Base-by-base conservation (phyloP, 2,113 vertebrate genomes). In the Diadophis punctatus region DNA sequence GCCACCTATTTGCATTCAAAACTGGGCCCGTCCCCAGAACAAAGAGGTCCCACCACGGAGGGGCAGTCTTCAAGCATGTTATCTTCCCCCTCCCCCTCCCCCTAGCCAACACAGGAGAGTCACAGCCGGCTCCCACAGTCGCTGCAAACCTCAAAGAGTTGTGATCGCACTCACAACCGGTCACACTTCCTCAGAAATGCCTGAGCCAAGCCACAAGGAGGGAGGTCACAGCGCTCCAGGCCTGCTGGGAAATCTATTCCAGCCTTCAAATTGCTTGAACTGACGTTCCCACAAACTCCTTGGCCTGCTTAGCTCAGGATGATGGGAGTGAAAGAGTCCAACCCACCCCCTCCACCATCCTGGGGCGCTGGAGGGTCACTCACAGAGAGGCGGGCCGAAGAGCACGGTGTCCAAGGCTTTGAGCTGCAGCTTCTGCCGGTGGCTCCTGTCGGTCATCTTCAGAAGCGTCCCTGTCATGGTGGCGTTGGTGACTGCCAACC, bases 321-420 rank as follows among this genome's bases (percentile, higher is more conserved):
- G 30, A 16, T 2, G 30, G 30, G 63, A 16, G 30, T 27, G 23
- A 27, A n/a, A n/a, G 0, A 60, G 56, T 27, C 56, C 60, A 3
- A 3, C 0, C 8, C 56, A 0, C 30, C n/a, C 68, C n/a, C 12
- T 0, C 63, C 22, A 12, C 1, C 46, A 48, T 9, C 49, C 49
- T n/a, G 27, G 60, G 27, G n/a, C 1, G 3, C 8, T 0, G 52
- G 1, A 3, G 55, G 2, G 55, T 2, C 89, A 99, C 99, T 98
- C 97, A 99, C 99, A 96, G 55, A 98, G 97, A 0, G 99, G 99
- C 1, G 99, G 98, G 89, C 99, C 99, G 0, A 99, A 99, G 27
- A 99, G 98, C 34, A 99, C 99, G 0, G 99, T 99, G 96, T 99
- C 99, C 96, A 99, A 94, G 1, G 99, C 97, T 48, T 99, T 99